phyloP scores from a whole-genome alignment of 2,113 vertebrate species.

The Crotalus viridis region DNA sequence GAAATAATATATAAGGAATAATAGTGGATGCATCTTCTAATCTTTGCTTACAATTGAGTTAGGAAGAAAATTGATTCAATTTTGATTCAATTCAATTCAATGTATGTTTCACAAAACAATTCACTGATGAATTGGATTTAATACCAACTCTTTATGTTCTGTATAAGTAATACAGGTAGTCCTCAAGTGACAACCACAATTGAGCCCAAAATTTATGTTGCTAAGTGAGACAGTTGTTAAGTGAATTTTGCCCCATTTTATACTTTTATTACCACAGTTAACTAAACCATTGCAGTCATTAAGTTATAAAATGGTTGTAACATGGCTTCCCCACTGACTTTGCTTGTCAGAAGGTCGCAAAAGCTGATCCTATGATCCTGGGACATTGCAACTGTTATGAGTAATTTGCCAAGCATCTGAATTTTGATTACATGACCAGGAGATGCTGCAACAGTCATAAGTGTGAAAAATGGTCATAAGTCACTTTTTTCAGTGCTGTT shows the following conservation, averaged over 20 bases:
- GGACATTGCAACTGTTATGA: neutral
- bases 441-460: neutral
- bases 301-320: neutral
- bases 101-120: neutral
- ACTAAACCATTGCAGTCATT: neutral
- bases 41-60: neutral
- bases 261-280: neutral
- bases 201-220: neutral
- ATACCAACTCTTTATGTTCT: neutral
- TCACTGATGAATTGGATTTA: neutral
- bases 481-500: neutral
- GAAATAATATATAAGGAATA: neutral
- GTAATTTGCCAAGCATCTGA: neutral
- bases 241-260: neutral
- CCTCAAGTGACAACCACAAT: neutral
- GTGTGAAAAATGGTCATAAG: neutral
- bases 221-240: neutral
- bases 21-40: neutral
- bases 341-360: neutral
- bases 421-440: neutral
- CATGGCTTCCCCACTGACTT: neutral
- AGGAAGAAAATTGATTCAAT: neutral
- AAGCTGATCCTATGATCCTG: neutral
- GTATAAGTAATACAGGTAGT: neutral
- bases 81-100: no score